Conservation (phyloP, 2,113 vertebrate genomes). For the Trichechus manatus region DNA sequence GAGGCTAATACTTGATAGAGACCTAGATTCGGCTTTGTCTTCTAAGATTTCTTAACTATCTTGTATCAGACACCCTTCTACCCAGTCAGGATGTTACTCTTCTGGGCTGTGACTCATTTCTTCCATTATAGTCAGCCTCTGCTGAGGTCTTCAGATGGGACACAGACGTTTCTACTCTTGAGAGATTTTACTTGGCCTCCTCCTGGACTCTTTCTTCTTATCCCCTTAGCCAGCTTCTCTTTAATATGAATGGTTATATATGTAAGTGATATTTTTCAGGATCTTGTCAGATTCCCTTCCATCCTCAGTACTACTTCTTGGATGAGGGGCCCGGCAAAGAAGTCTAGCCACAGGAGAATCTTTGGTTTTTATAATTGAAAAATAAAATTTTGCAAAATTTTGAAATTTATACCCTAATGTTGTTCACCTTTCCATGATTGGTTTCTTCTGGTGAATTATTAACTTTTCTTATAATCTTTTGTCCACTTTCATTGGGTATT, state of each 20-base stretch:
- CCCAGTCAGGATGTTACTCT: not conserved
- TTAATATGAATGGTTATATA: not conserved
- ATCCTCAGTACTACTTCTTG: not conserved
- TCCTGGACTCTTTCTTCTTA: not conserved
- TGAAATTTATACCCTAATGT: not conserved
- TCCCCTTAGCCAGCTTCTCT: not conserved
- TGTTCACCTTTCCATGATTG: not conserved
- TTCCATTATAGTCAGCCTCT: not conserved
- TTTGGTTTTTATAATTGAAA: not conserved
- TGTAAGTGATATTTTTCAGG: not conserved
- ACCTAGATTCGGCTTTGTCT: not conserved
- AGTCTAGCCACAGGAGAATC: not conserved
- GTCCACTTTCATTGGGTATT: not conserved
- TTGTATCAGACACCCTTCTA: not conserved
- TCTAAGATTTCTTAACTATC: not conserved
- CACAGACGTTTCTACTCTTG: not conserved
- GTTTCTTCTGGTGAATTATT: not conserved
- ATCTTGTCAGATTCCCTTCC: not conserved
- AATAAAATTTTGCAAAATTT: not conserved
- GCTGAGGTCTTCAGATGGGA: not conserved
- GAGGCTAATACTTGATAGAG: not conserved
- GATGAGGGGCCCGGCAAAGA: not conserved
- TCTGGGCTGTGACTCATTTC: not conserved
- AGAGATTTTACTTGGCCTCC: not conserved
- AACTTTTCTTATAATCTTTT: not conserved